These are phyloP conservation scores for Lepas anatifera DNA, from an alignment of 2,888 invertebrate species.

Conservation along the genomic window DNA sequence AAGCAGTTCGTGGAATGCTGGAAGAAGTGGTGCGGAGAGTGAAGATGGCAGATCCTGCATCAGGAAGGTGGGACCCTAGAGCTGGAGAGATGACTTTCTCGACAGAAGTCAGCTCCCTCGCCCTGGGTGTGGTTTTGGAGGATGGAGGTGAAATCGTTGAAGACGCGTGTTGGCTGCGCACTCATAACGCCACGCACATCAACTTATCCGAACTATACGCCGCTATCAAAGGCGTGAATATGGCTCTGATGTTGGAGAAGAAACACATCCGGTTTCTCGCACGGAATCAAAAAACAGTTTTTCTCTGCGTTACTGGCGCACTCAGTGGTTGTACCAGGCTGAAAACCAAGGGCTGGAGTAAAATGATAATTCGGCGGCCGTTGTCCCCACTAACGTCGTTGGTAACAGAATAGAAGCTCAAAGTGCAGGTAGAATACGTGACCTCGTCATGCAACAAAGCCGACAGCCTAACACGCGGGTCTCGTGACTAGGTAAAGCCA, in stretches of 20 bases:
- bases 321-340: neutral
- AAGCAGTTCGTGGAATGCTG: neutral
- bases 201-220: slow-evolving; percentile 18
- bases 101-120: slow-evolving; percentile 14
- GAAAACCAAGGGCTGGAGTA: neutral
- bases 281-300: neutral
- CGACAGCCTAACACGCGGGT: too few relatives aligned
- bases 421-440: too few relatives aligned
- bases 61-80: neutral
- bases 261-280: slow-evolving; percentile 3
- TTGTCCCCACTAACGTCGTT: neutral
- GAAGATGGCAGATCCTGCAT: slow-evolving; percentile 5
- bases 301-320: slow-evolving; percentile 5
- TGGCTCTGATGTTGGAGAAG: slow-evolving; percentile 10
- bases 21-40: neutral
- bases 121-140: slow-evolving; percentile 14
- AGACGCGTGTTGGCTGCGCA: slow-evolving; percentile 15
- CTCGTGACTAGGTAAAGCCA: too few relatives aligned
- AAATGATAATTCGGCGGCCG: slow-evolving; percentile 15
- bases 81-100: neutral
- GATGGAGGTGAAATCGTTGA: slow-evolving; percentile 13
- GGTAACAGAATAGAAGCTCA: too few relatives aligned
- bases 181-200: slow-evolving; percentile 12
- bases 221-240: slow-evolving; percentile 13
- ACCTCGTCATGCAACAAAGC: too few relatives aligned